Evolutionary conservation across 2,113 vertebrate species (phyloP), one percentile per base, ranked within the genome.

Genomic region (Amia ocellicauda): DNA sequence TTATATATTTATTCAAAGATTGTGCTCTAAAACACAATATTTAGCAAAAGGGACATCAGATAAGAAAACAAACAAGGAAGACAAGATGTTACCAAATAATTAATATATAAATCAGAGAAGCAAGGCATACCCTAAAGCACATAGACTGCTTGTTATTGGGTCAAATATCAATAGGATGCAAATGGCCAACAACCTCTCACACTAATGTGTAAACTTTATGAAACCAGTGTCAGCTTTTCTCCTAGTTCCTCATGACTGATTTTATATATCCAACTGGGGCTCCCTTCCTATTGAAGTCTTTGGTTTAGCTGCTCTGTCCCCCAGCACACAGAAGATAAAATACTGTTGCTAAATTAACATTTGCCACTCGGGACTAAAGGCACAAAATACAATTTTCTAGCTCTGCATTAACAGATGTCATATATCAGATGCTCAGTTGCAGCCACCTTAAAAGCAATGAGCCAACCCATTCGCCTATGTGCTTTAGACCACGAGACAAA

Each of bases 321-420:
- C 72, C 66, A 67, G 68, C 14, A 29, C 20, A 26, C 57, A 45
- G 72, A 53, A 57, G 52, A 73, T 66, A 71, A 69, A 68, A 82
- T 71, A 74, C 74, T 29, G 26, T 58, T 69, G 80, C 79, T 69
- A 75, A 62, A 68, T 82, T 79, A 77, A 72, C 72, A 60, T 74
- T 68, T 58, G 76, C 74, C 85, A 85, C 80, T 49, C 28, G 84
- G 81, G 85, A 83, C 74, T n/a, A 7, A 16, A 63, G 66, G 60
- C 56, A 41, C 63, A 64, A 66, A 79, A 78, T 17, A 41, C 52
- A 63, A 36, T 36, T n/a, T n/a, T 81, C 79, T 76, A 81, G 78
- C 83, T 87, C 79, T 74, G 69, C 70, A 74, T 70, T 69, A 84
- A 74, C 86, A 89, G 88, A 88, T 87, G 86, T 84, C 81, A 85